These are phyloP conservation scores for Lasioglossum oenotherae DNA, from an alignment of 2,888 invertebrate species.

Conservation along the genomic window DNA sequence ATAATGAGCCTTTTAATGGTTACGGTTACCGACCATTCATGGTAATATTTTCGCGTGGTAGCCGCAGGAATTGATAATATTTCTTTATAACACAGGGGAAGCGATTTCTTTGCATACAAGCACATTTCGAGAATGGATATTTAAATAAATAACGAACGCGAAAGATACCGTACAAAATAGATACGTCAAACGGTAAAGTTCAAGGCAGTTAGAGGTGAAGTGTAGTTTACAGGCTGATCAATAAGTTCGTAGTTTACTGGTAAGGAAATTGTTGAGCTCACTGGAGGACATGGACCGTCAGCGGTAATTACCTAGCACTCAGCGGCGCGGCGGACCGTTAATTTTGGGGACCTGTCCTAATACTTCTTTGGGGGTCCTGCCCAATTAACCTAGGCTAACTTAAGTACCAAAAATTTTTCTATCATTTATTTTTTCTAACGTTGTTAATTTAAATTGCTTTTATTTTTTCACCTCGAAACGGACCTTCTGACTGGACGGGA, in stretches of 20 bases:
- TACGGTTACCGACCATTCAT: not conserved
- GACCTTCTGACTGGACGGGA: too few relatives aligned
- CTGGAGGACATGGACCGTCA: slow-evolving; percentile 34
- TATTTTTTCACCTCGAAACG: too few relatives aligned
- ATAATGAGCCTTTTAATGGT: not conserved
- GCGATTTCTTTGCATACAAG: not conserved
- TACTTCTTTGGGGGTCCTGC: too few relatives aligned
- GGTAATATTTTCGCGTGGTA: not conserved
- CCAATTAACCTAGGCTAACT: too few relatives aligned
- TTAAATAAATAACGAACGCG: slow-evolving; percentile 71
- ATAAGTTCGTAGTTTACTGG: slow-evolving; percentile 62
- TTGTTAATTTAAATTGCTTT: too few relatives aligned
- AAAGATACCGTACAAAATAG: slow-evolving; percentile 65
- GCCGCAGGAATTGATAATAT: not conserved
- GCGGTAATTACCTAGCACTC: slow-evolving; percentile 13
- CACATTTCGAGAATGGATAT: slow-evolving; percentile 52
- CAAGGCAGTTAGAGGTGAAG: slow-evolving; percentile 69
- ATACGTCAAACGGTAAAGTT: slow-evolving; percentile 73
- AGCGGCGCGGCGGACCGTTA: too few relatives aligned
- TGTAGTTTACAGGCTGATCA: slow-evolving; percentile 64
- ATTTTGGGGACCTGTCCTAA: too few relatives aligned
- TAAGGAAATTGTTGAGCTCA: slow-evolving; percentile 57
- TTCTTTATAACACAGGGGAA: not conserved
- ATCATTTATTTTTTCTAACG: too few relatives aligned
- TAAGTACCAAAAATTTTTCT: too few relatives aligned